A percentile compares a stretch with the other conserved stretches of the same genome.
phyloP scores from a whole-genome alignment of 64 coral and sea anemone species.

The Pocillopora damicornis region DNA sequence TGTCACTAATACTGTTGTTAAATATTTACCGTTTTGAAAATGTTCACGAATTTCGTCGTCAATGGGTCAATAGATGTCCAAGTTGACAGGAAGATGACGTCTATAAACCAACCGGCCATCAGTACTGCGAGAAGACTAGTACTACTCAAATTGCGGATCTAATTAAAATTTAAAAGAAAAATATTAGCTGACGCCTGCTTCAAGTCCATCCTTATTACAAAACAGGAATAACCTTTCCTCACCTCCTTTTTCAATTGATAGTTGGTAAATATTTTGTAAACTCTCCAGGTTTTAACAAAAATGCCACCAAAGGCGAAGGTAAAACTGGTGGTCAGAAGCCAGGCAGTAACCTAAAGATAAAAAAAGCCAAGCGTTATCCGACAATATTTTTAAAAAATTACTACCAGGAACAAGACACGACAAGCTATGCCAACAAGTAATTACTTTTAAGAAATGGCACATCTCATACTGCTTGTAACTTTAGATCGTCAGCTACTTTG shows the following conservation, averaged over 20 bases:
- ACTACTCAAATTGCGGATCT: slow-evolving; percentile 48
- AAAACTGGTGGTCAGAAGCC: slow-evolving; percentile 49
- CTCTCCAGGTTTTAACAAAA: slow-evolving; percentile 72
- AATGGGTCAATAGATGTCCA: slow-evolving; percentile 40
- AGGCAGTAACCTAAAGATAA: slow-evolving; percentile 10
- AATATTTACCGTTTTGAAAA: slow-evolving; percentile 1
- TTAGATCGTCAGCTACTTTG: too few species aligned
- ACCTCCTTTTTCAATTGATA: slow-evolving; percentile 61
- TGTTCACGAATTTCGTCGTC: neutral
- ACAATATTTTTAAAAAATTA: too few species aligned
- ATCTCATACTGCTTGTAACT: too few species aligned
- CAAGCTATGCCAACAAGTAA: too few species aligned
- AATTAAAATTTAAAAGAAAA: neutral
- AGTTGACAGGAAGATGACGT: slow-evolving; percentile 28
- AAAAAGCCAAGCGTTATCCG: too few species aligned
- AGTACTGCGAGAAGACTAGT: slow-evolving; percentile 24
- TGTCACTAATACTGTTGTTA: neutral
- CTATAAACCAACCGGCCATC: slow-evolving; percentile 28
- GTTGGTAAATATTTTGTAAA: slow-evolving; percentile 86
- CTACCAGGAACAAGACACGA: too few species aligned
- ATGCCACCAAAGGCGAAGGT: slow-evolving; percentile 66
- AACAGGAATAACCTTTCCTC: neutral
- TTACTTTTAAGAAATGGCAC: too few species aligned
- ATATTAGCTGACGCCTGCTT: too few species aligned
- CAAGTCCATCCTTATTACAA: too few species aligned